A percentile compares a stretch with the other conserved stretches of the same genome.
phyloP scores from a whole-genome alignment of 2,797 vertebrate species.

The Gymnopithys bicolor region DNA sequence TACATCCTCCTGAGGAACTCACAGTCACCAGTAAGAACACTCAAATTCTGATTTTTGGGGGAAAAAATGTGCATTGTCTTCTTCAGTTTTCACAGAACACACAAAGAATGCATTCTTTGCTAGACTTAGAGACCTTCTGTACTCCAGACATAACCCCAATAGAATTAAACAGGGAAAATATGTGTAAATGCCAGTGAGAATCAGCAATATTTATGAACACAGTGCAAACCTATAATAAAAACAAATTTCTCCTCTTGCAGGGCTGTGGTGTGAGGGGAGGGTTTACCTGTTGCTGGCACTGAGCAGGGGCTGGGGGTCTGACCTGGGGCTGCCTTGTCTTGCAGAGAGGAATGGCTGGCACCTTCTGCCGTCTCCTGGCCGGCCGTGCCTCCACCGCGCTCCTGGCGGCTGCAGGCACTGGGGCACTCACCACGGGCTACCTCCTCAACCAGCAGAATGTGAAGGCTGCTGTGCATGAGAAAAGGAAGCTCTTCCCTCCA shows the following conservation, averaged over 20 bases:
- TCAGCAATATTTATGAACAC: background rate
- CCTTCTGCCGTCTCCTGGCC: slow-evolving; percentile 85
- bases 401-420: slow-evolving; percentile 83
- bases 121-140: background rate
- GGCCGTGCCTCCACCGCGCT: slow-evolving; percentile 82
- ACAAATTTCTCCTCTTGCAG: background rate
- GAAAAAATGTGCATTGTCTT: background rate
- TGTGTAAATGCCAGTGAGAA: background rate
- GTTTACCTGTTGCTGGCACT: background rate
- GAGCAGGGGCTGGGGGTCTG: background rate
- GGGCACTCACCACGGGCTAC: slow-evolving; percentile 82
- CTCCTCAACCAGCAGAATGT: slow-evolving; percentile 79
- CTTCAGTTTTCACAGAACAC: background rate
- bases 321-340: background rate
- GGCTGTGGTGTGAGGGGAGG: background rate
- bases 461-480: slow-evolving; percentile 73
- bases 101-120: background rate
- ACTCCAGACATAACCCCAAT: background rate
- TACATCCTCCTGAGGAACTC: background rate
- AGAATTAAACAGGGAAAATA: background rate
- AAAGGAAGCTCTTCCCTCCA: slow-evolving; percentile 85
- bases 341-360: slow-evolving; percentile 81
- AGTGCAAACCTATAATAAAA: background rate
- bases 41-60: background rate
- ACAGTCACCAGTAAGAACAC: background rate